These are phyloP conservation scores for Formicarius rufipectus DNA, from an alignment of 2,113 vertebrate species.

Conservation along the genomic window DNA sequence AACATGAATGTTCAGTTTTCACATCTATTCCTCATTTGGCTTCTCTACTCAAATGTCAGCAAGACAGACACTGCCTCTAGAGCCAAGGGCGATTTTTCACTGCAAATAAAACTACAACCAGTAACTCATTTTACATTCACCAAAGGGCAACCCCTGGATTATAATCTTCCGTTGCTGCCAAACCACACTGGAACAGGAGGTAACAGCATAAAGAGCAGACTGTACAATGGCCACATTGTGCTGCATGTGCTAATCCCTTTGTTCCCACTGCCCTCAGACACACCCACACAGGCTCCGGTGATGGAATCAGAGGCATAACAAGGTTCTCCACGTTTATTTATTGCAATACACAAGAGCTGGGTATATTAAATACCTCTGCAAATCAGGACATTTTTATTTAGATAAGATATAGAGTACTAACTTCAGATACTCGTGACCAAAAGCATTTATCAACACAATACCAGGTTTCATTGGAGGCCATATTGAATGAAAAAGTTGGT, in stretches of 20 bases:
- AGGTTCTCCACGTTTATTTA: conserved; percentile 1
- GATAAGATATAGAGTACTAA: neutral
- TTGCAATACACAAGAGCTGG: neutral
- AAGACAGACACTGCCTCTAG: neutral
- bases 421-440: neutral
- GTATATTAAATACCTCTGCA: neutral
- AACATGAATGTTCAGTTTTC: neutral
- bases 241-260: fast-evolving
- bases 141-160: neutral
- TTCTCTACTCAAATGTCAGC: neutral
- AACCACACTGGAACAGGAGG: neutral
- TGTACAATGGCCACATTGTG: neutral
- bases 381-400: neutral
- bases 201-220: neutral
- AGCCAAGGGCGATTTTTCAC: neutral
- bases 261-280: neutral
- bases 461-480: neutral
- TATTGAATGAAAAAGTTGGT: neutral
- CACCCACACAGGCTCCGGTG: neutral
- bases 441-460: neutral
- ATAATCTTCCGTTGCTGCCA: neutral
- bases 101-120: neutral
- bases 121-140: neutral
- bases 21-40: neutral
- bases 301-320: neutral